Evolutionary conservation across 2,888 invertebrate genomes (phyloP).

Genomic region (Sinhomidia bicolor): DNA sequence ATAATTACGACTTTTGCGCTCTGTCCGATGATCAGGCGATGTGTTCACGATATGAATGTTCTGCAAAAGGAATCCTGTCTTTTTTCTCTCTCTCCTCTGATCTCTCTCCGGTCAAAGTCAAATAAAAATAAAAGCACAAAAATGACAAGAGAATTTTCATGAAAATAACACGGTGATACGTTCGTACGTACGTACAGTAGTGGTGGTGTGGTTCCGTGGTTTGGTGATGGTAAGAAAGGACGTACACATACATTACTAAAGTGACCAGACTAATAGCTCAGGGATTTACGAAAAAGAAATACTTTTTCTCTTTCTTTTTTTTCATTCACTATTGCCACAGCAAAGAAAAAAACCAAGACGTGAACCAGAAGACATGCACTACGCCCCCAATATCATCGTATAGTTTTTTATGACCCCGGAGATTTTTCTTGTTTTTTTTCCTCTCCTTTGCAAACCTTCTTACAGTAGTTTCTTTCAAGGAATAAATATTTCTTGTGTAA

Average conservation of each 20-base stretch:
- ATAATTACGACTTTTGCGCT: slow-evolving; percentile 11
- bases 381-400: slow-evolving; percentile 40
- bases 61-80: too few relatives aligned
- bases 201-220: background rate
- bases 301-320: too few relatives aligned
- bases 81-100: slow-evolving; percentile 3
- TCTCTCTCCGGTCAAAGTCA: slow-evolving; percentile 32
- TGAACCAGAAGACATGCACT: background rate
- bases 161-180: slow-evolving; percentile 16
- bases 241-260: slow-evolving; percentile 79
- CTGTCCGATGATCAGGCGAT: background rate
- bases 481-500: slow-evolving; percentile 31
- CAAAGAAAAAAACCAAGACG: slow-evolving; percentile 33
- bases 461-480: background rate
- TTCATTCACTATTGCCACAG: slow-evolving; percentile 59
- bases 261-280: slow-evolving; percentile 80
- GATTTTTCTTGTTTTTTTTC: slow-evolving; percentile 65
- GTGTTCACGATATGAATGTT: slow-evolving; percentile 4
- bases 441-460: background rate
- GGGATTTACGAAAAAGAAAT: slow-evolving; percentile 79
- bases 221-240: too few relatives aligned
- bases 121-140: slow-evolving; percentile 37
- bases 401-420: slow-evolving; percentile 78
- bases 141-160: slow-evolving; percentile 37
- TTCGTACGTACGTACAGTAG: background rate